These are phyloP conservation scores for Machimus atricapillus DNA, from an alignment of 2,888 invertebrate species.

Conservation along the genomic window DNA sequence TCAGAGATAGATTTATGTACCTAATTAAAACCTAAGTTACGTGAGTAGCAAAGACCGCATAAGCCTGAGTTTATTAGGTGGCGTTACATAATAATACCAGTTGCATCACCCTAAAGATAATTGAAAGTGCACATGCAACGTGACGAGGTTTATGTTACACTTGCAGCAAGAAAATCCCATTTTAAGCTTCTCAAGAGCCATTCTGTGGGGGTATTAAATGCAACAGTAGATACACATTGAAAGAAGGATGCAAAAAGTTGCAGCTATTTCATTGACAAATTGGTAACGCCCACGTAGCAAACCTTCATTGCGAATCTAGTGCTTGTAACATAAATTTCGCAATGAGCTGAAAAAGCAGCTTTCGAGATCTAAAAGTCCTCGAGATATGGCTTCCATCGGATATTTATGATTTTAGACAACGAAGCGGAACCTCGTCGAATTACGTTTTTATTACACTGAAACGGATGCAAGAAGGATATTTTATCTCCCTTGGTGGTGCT, in stretches of 20 bases:
- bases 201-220: not conserved
- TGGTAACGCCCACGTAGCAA: not conserved
- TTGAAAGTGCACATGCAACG: not conserved
- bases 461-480: slow-evolving; percentile 14
- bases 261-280: not conserved
- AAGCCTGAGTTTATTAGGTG: not conserved
- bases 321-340: not conserved
- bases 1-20: not conserved
- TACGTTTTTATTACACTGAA: not conserved
- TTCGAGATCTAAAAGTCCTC: not conserved
- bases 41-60: not conserved
- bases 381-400: not conserved
- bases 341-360: slow-evolving; percentile 13
- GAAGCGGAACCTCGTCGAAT: not conserved
- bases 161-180: not conserved
- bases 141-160: not conserved
- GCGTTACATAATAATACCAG: not conserved
- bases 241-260: not conserved
- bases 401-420: slow-evolving; percentile 25
- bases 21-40: not conserved
- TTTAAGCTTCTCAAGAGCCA: not conserved
- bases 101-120: not conserved
- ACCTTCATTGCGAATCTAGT: not conserved
- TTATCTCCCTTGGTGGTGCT: not conserved
- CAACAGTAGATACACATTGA: not conserved